Evolutionary conservation across 2,888 invertebrate species (phyloP).

Genomic region (Caenorhabditis angaria): DNA sequence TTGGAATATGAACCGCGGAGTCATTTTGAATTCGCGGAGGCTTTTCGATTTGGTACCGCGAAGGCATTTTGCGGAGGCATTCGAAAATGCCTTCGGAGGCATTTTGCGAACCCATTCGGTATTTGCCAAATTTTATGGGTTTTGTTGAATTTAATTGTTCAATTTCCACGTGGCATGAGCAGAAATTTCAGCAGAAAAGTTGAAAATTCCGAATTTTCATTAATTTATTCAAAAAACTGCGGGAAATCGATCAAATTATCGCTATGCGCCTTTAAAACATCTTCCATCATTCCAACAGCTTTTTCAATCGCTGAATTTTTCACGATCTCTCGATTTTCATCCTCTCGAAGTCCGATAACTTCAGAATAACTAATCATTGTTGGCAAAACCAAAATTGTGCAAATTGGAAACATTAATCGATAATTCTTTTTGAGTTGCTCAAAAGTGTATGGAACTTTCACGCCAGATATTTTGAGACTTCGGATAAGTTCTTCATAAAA

Average conservation of each 20-base stretch:
- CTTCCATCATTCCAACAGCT: constrained; percentile 33
- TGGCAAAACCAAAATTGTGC: background rate
- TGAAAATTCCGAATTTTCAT: too few species aligned
- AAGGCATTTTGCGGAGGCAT: too few species aligned
- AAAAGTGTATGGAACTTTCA: background rate
- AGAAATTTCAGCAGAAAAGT: too few species aligned
- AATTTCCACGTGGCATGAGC: too few species aligned
- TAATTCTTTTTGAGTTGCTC: constrained; percentile 15
- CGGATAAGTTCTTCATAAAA: constrained; percentile 28
- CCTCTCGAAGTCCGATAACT: background rate
- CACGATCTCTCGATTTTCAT: constrained; percentile 7
- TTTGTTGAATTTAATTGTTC: too few species aligned
- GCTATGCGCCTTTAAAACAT: constrained; percentile 22
- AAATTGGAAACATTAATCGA: background rate
- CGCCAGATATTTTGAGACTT: background rate
- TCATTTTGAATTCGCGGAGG: too few species aligned
- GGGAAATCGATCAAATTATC: constrained; percentile 29
- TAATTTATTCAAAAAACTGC: constrained; percentile 21
- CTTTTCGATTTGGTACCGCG: too few species aligned
- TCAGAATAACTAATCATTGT: background rate
- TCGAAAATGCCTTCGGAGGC: too few species aligned
- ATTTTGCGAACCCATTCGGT: too few species aligned
- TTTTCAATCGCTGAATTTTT: constrained; percentile 17
- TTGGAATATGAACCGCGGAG: too few species aligned
- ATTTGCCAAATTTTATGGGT: too few species aligned